Percentiles rank a stretch among this genome's conserved stretches.
phyloP scores from a whole-genome alignment of 2,888 invertebrate genomes.

The Siphlonurus alternatus region DNA sequence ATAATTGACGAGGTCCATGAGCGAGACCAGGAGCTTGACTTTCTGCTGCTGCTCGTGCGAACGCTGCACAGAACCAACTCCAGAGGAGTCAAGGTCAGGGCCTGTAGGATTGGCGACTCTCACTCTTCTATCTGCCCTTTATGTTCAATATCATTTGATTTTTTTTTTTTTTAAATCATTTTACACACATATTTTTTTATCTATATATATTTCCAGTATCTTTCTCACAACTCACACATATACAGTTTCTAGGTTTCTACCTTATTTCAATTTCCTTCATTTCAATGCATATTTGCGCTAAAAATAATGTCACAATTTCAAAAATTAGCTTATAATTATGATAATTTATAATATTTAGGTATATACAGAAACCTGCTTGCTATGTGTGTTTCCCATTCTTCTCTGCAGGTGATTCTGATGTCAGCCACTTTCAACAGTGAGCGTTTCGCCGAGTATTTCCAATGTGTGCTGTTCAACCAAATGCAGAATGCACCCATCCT shows the following conservation, averaged over 20 bases:
- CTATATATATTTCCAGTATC: too few relatives aligned
- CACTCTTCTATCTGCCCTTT: neutral
- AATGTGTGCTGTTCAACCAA: conserved; percentile 22
- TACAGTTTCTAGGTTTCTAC: too few relatives aligned
- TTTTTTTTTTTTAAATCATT: conserved; percentile 5
- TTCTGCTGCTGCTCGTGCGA: conserved; percentile 64
- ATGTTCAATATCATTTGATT: neutral
- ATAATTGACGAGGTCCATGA: conserved; percentile 92
- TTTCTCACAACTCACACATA: too few relatives aligned
- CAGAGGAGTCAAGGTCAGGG: conserved; percentile 42
- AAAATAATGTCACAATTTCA: too few relatives aligned
- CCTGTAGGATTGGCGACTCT: conserved; percentile 12
- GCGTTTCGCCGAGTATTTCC: conserved; percentile 54
- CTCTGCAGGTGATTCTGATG: conserved; percentile 78
- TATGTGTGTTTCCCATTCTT: too few relatives aligned
- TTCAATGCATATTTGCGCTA: too few relatives aligned
- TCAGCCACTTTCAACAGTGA: conserved; percentile 77
- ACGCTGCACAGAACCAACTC: conserved; percentile 55
- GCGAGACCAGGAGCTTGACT: conserved; percentile 82
- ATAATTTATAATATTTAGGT: too few relatives aligned
- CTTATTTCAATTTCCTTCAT: too few relatives aligned
- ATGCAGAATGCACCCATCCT: conserved; percentile 37
- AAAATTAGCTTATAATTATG: too few relatives aligned
- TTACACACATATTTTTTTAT: conserved; percentile 5
- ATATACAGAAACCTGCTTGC: too few relatives aligned